Evolutionary conservation across 2,113 vertebrate genomes (phyloP), one percentile per base, ranked within the genome.

Genomic region (Callipepla californica): DNA sequence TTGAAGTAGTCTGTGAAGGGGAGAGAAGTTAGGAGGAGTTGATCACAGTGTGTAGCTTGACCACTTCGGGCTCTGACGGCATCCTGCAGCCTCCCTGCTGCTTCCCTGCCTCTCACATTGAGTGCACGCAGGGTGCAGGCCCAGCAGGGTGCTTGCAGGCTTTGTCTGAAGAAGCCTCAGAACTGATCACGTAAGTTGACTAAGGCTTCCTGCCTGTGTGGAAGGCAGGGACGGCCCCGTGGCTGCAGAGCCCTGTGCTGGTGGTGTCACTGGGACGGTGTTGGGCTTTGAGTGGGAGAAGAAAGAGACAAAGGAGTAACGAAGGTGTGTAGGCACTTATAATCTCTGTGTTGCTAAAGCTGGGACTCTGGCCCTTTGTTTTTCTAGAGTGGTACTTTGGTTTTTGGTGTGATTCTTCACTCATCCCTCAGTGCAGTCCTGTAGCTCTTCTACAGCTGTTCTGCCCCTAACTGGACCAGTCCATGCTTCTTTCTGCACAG

Each of bases 11-110:
- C 0, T 1, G 0, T 42, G 82, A 89, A 79, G 53, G 36, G 65
- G 53, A 38, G 36, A 45, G 70, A 92, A 91, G 67, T 90, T 84
- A 42, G 74, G 89, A 4, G 7, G 38, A 75, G 77, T 76, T 79
- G 40, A 55, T 65, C 44, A 36, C 32, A 65, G 47, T 47, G 36
- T 74, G 51, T 50, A 73, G 47, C 61, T 34, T 53, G 51, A 25
- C 44, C 38, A 7, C 62, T 80, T 11, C 25, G 21, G 53, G 40
- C 40, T 53, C 74, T 69, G 44, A 28, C 14, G 55, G 55, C 68
- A 80, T 70, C 83, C 53, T 65, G 77, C 42, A 44, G 21, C 34
- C 8, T 34, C 19, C 48, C 48, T 20, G 21, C 51, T 50, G 5
- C 32, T 23, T 82, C n/a, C 23, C 25, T 53, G 25, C 8, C 9